Percentiles rank a stretch among this genome's conserved stretches.
Evolutionary conservation across 2,888 invertebrate genomes (phyloP).

Genomic region (Drosophila setosimentum): DNA sequence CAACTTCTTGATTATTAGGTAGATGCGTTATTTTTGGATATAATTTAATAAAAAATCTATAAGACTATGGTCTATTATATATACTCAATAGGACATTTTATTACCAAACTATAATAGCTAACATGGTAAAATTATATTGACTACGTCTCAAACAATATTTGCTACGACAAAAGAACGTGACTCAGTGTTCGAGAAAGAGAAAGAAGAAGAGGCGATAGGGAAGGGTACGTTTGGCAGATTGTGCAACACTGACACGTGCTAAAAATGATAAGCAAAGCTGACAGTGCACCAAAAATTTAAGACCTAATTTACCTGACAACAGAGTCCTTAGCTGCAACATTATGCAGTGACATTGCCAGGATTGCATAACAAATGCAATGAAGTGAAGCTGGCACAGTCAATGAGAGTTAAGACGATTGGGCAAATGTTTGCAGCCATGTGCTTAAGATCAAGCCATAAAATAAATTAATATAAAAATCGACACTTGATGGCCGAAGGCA

Average conservation of each 20-base stretch:
- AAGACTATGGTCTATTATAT: neutral
- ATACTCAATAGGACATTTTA: neutral
- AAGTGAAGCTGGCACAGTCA: neutral
- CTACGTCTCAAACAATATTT: neutral
- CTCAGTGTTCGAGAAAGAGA: neutral
- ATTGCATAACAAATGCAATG: neutral
- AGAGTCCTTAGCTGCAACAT: neutral
- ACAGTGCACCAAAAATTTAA: neutral
- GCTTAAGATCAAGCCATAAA: neutral
- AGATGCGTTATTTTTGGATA: neutral
- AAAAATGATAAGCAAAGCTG: neutral
- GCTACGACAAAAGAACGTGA: neutral
- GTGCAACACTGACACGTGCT: neutral
- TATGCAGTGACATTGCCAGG: neutral
- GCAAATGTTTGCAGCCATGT: neutral
- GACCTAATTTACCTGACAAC: conserved; percentile 1
- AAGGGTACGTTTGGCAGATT: neutral
- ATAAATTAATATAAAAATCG: neutral
- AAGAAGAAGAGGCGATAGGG: neutral
- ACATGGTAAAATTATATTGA: neutral
- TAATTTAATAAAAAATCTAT: neutral
- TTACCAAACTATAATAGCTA: neutral
- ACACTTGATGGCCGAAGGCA: neutral
- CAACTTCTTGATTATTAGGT: neutral
- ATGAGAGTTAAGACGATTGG: neutral